These are phyloP conservation scores for Tiaroga cobitis DNA, from an alignment of 2,797 vertebrate genomes.

Conservation along the genomic window DNA sequence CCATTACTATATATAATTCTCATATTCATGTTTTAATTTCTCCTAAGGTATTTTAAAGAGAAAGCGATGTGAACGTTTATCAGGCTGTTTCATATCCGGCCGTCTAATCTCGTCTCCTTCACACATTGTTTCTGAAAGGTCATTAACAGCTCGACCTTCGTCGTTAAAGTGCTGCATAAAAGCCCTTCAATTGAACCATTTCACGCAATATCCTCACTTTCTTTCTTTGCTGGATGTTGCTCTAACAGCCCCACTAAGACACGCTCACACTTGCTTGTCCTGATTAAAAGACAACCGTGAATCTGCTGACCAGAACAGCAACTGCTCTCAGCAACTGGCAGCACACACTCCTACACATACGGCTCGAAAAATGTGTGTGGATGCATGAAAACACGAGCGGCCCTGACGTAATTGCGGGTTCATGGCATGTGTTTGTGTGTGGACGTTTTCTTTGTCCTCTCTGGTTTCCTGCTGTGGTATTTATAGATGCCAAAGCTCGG, in stretches of 20 bases:
- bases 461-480: slow-evolving; percentile 60
- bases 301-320: slow-evolving; percentile 55
- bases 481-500: slow-evolving; percentile 64
- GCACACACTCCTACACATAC: slow-evolving; percentile 32
- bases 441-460: slow-evolving; percentile 53
- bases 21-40: background rate
- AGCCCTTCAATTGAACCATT: background rate
- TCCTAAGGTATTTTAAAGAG: background rate
- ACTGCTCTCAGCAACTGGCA: slow-evolving; percentile 54
- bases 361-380: slow-evolving; percentile 5
- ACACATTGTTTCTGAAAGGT: slow-evolving; percentile 29
- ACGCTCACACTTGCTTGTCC: slow-evolving; percentile 17
- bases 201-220: background rate
- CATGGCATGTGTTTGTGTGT: slow-evolving; percentile 39
- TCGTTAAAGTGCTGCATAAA: background rate
- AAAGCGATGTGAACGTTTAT: background rate
- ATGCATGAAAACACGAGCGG: slow-evolving; percentile 26
- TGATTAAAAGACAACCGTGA: slow-evolving; percentile 42
- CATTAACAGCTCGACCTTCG: background rate
- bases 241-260: slow-evolving; percentile 6
- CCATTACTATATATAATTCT: no score
- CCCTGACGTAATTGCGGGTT: slow-evolving; percentile 32
- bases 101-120: slow-evolving; percentile 16
- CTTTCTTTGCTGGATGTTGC: background rate
- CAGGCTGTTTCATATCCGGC: slow-evolving; percentile 1